Evolutionary conservation across 1,140 invertebrate species (phyloP).

Genomic region (Phortica variegata): DNA sequence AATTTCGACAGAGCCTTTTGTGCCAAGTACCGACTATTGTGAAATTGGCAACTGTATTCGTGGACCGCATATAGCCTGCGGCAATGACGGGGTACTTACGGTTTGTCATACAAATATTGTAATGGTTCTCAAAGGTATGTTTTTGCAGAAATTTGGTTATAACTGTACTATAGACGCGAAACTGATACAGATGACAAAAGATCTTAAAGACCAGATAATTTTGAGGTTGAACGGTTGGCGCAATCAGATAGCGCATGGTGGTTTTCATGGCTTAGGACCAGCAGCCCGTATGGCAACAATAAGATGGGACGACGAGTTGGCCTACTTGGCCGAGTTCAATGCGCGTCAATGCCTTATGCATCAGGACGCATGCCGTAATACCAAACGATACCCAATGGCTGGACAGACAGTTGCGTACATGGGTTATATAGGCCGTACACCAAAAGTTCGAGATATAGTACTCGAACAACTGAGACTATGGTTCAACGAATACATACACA

Average conservation of each 20-base stretch:
- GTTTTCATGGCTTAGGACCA: constrained; percentile 1
- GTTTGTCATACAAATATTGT: too few species aligned
- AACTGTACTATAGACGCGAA: constrained; percentile 1
- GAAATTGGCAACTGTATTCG: too few species aligned
- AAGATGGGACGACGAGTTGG: constrained; percentile 17
- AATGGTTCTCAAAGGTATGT: too few species aligned
- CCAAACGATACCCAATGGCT: neutral
- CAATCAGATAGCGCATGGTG: constrained; percentile 15
- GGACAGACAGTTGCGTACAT: constrained; percentile 9
- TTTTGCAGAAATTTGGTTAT: neutral
- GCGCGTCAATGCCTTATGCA: constrained; percentile 12
- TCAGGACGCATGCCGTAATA: constrained; percentile 21
- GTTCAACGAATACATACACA: constrained; percentile 12
- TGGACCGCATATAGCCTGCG: too few species aligned
- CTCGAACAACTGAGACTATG: constrained; percentile 1
- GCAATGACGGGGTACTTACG: too few species aligned
- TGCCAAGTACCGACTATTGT: too few species aligned
- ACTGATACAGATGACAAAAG: constrained; percentile 1
- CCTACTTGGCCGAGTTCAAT: constrained; percentile 19
- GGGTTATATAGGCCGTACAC: neutral
- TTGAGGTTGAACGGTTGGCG: constrained; percentile 8
- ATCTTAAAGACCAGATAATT: constrained; percentile 1
- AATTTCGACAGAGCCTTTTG: too few species aligned
- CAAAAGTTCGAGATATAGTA: neutral
- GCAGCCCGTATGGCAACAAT: constrained; percentile 18